A percentile compares a stretch with the other conserved stretches of the same genome.
Conservation (phyloP, 2,797 vertebrate species). For the Phyllotis vaccarum region DNA sequence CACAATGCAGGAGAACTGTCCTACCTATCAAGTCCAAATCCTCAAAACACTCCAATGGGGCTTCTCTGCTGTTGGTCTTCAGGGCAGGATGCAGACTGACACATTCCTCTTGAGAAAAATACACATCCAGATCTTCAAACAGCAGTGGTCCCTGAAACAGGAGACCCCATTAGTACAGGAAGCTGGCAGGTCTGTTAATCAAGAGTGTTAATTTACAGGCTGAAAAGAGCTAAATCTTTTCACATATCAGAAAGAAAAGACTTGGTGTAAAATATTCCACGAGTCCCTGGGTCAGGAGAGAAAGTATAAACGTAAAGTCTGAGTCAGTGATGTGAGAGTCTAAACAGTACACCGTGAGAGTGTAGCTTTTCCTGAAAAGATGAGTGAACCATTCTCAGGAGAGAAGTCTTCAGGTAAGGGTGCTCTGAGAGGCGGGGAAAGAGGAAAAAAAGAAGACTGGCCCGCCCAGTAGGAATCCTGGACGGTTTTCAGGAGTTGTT, state of each 20-base stretch:
- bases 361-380: background rate
- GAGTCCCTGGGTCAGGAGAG: background rate
- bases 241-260: background rate
- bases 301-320: background rate
- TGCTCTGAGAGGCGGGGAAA: background rate
- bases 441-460: background rate
- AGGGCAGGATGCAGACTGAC: slow-evolving; percentile 62
- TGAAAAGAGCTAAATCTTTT: background rate
- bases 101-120: slow-evolving; percentile 79
- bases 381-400: background rate
- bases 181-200: background rate
- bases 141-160: slow-evolving; percentile 63
- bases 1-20: slow-evolving; percentile 36
- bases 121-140: slow-evolving; percentile 74
- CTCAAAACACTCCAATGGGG: background rate
- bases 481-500: background rate
- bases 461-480: background rate
- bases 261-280: background rate
- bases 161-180: background rate
- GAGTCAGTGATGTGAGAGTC: background rate
- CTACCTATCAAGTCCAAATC: slow-evolving; percentile 58
- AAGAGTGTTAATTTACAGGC: background rate
- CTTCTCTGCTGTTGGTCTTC: slow-evolving; percentile 28
- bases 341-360: background rate
- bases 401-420: background rate